Conservation (phyloP, 2,888 invertebrate genomes). For the Calameuta filiformis region DNA sequence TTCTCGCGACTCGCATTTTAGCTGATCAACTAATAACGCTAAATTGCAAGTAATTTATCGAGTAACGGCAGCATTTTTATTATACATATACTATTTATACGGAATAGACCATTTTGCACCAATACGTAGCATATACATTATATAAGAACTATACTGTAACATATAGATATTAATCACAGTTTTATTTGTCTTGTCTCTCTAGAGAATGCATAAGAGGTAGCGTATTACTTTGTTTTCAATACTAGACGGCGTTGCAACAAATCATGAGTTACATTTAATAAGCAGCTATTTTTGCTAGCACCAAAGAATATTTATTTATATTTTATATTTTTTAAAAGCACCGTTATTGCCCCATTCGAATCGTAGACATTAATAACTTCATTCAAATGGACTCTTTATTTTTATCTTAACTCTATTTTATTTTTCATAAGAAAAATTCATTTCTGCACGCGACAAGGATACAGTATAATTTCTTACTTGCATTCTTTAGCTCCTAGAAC, state of each 20-base stretch:
- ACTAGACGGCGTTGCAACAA: not conserved
- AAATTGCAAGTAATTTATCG: not conserved
- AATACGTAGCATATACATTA: not conserved
- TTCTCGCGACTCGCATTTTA: not conserved
- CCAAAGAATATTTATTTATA: conserved; percentile 6
- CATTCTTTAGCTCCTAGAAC: not conserved
- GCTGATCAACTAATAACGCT: not conserved
- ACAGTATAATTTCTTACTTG: not conserved
- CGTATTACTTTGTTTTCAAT: not conserved
- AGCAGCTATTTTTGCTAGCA: not conserved
- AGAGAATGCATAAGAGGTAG: not conserved
- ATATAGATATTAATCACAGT: not conserved
- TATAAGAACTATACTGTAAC: not conserved
- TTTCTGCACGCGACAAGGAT: not conserved
- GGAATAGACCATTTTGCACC: not conserved
- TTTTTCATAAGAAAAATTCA: not conserved
- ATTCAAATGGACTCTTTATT: not conserved
- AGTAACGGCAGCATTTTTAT: not conserved
- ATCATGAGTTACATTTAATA: not conserved
- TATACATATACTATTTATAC: not conserved
- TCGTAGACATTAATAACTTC: not conserved
- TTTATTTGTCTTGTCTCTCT: not conserved
- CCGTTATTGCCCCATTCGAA: not conserved
- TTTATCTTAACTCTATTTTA: not conserved
- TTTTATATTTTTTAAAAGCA: not conserved